Base-by-base conservation (phyloP, 92 coral and sea anemone species). In the Pocillopora grandis region DNA sequence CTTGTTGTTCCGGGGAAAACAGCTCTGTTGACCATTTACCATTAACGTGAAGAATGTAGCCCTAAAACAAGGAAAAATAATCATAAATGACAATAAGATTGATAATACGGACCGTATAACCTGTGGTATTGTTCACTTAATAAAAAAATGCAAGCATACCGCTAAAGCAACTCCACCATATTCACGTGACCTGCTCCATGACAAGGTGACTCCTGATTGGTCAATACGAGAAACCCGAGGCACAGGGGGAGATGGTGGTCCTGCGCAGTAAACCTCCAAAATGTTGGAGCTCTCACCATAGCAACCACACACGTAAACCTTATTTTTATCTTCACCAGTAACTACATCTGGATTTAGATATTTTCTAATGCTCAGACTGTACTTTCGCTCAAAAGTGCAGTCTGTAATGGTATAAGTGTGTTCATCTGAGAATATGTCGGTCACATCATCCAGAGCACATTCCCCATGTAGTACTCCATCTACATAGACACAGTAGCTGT, bases 401-500 rank as follows among this genome's bases (percentile, higher is more conserved):
- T 79, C 91, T 49, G 87, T 78, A 58, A 94, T 71, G 12, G 84
- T 78, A 56, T 91, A 94, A 20, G 79, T 75, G 78, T 80, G 85
- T 35, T 88, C 91, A 42, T 90, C 89, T 67, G 79, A 42, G 67
- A 90, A 86, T 21, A 93, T 82, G 64, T 93, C 95, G 7, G 89
- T 66, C 76, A 69, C 85, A 62, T 76, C 87, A 74, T 79, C 87
- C 67, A 79, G 88, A 62, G 93, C 92, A 76, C 82, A 83, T 78
- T 83, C 83, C 15, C 98, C 98, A 48, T 93, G 93, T 31, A 88
- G 66, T 76, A 63, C 85, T 74, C 78, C 93, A 77, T 94, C 88
- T 49, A 92, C 92, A 72, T 91, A 94, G 62, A 94, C 93, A 69
- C 77, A 80, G 81, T 89, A 92, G 77, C 98, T 94, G 33, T 65